phyloP scores from a whole-genome alignment of 1,140 invertebrate genomes.

The Temnothorax curvispinosus region DNA sequence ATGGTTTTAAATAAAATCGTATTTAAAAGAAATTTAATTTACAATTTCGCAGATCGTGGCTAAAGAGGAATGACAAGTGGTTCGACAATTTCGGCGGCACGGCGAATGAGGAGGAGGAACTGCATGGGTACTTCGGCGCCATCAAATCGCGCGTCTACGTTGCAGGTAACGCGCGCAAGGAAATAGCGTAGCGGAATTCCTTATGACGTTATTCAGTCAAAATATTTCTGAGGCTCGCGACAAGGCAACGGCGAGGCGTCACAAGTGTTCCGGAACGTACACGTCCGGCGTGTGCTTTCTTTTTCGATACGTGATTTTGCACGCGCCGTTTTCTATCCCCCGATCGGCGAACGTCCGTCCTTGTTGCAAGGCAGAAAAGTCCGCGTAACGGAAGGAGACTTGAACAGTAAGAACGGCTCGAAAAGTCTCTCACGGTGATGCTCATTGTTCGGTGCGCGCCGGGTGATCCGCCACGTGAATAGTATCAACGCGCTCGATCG shows the following conservation, averaged over 20 bases:
- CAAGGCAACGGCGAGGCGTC: background rate
- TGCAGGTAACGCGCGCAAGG: constrained; percentile 71
- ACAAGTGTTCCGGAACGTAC: background rate
- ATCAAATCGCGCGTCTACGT: constrained; percentile 73
- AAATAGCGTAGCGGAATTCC: background rate
- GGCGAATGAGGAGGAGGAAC: constrained; percentile 59
- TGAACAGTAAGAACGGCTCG: constrained; percentile 66
- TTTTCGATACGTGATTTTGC: background rate
- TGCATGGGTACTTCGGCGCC: constrained; percentile 70
- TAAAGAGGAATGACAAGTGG: constrained; percentile 76
- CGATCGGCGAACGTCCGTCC: constrained; percentile 47
- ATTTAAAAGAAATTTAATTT: background rate
- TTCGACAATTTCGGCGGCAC: constrained; percentile 73
- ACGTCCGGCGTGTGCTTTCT: background rate
- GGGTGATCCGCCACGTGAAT: constrained; percentile 65
- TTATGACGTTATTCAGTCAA: background rate
- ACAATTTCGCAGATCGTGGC: constrained; percentile 74
- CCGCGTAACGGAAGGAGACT: constrained; percentile 68
- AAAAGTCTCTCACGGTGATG: constrained; percentile 72
- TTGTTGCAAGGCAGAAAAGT: constrained; percentile 65
- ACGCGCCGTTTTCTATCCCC: background rate
- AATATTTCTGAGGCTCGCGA: constrained; percentile 10
- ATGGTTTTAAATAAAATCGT: background rate
- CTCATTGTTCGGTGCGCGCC: constrained; percentile 71
- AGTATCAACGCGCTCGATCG: constrained; percentile 71